phyloP scores from a whole-genome alignment of 2,113 vertebrate genomes.

The Burhinus bistriatus region DNA sequence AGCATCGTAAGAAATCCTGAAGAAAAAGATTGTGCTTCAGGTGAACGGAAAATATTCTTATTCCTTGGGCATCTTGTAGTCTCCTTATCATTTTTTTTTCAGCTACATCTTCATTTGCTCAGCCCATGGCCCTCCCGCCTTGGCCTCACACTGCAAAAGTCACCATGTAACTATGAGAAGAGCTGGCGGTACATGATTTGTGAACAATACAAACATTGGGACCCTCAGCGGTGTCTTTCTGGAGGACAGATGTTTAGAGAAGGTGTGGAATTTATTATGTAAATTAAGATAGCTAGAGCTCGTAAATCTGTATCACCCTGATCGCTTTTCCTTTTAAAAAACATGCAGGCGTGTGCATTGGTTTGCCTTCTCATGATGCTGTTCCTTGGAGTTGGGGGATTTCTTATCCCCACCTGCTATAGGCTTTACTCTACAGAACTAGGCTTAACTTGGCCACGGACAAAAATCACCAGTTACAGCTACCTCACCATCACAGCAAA shows the following conservation, averaged over 20 bases:
- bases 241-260: neutral
- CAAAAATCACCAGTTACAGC: neutral
- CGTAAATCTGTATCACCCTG: fast-evolving
- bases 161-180: neutral
- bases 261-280: neutral
- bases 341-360: fast-evolving
- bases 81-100: fast-evolving
- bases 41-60: neutral
- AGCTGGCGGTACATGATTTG: fast-evolving
- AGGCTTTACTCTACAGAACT: neutral
- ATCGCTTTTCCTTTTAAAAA: neutral
- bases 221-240: neutral
- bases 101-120: neutral
- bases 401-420: neutral
- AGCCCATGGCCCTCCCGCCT: neutral
- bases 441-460: neutral
- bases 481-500: neutral
- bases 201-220: neutral
- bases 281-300: neutral
- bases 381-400: neutral
- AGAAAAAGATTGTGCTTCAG: neutral
- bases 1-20: neutral
- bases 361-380: neutral
- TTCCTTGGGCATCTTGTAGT: neutral
- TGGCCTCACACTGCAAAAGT: neutral